A percentile compares a stretch with the other conserved stretches of the same genome.
These are phyloP conservation scores for Telmatochromis bifrenatus DNA, from an alignment of 2,113 vertebrate species.

Conservation along the genomic window DNA sequence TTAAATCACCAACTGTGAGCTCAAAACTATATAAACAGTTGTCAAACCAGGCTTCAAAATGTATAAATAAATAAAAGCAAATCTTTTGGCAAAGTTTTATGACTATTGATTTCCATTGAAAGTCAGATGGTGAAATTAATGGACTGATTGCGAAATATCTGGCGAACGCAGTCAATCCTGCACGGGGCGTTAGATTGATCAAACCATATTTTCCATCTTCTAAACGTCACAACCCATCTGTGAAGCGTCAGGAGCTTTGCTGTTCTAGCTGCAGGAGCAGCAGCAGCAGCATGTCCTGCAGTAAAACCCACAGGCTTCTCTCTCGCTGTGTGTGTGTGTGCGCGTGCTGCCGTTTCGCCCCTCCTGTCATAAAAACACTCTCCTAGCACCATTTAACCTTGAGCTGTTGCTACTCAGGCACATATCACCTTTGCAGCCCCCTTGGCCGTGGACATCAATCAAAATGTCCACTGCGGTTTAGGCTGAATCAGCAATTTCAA, in stretches of 20 bases:
- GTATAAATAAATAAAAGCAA: background rate
- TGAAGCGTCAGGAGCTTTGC: background rate
- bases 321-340: background rate
- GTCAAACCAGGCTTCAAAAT: background rate
- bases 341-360: background rate
- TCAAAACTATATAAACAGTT: background rate
- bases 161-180: background rate
- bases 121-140: slow-evolving; percentile 4
- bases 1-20: background rate
- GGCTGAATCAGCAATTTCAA: slow-evolving; percentile 63
- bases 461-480: slow-evolving; percentile 45
- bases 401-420: slow-evolving; percentile 36
- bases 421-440: slow-evolving; percentile 52
- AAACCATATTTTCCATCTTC: background rate
- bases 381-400: slow-evolving; percentile 62
- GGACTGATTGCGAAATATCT: slow-evolving; percentile 9
- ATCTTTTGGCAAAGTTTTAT: slow-evolving; percentile 3
- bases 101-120: slow-evolving; percentile 33
- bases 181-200: slow-evolving; percentile 5
- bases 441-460: slow-evolving; percentile 57
- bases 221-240: background rate
- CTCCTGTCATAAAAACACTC: slow-evolving; percentile 11
- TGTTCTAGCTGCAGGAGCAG: background rate
- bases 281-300: background rate
- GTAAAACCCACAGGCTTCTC: slow-evolving; percentile 1